A percentile compares a stretch with the other conserved stretches of the same genome.
These are phyloP conservation scores for Orientallactaga sibirica DNA, from an alignment of 2,797 vertebrate species.

Conservation along the genomic window DNA sequence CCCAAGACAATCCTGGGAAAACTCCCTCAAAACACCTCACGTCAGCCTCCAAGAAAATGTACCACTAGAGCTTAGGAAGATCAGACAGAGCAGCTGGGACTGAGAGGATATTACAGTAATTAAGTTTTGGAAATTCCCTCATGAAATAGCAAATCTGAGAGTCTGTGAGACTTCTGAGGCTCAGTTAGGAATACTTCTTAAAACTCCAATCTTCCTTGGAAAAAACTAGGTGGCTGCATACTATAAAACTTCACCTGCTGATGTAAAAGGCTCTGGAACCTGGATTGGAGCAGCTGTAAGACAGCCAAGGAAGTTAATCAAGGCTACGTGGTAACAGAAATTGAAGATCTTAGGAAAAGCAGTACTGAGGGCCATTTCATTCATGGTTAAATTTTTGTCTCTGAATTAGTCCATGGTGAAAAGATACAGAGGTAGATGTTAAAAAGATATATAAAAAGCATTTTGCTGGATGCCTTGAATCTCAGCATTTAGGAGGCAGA, in stretches of 20 bases:
- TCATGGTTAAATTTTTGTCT: neutral
- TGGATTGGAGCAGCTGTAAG: neutral
- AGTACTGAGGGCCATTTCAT: neutral
- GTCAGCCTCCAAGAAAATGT: neutral
- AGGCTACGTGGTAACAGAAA: neutral
- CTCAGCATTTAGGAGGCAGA: too few relatives aligned
- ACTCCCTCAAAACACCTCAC: neutral
- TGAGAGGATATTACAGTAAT: neutral
- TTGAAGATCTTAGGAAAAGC: neutral
- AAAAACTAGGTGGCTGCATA: neutral
- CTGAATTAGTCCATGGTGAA: neutral
- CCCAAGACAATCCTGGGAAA: neutral
- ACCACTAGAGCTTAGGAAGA: neutral
- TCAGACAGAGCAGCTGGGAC: neutral
- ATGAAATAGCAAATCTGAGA: slow-evolving; percentile 11
- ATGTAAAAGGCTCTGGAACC: neutral
- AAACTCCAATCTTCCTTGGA: slow-evolving; percentile 20
- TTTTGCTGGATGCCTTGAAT: neutral
- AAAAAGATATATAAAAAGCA: neutral
- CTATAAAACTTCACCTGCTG: neutral
- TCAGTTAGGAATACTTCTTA: slow-evolving; percentile 31
- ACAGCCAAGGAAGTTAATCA: neutral
- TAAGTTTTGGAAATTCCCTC: slow-evolving; percentile 36
- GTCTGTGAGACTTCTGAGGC: neutral
- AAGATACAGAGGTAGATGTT: neutral